Conservation (phyloP, 2,113 vertebrate species). For the Nyctibius bracteatus region DNA sequence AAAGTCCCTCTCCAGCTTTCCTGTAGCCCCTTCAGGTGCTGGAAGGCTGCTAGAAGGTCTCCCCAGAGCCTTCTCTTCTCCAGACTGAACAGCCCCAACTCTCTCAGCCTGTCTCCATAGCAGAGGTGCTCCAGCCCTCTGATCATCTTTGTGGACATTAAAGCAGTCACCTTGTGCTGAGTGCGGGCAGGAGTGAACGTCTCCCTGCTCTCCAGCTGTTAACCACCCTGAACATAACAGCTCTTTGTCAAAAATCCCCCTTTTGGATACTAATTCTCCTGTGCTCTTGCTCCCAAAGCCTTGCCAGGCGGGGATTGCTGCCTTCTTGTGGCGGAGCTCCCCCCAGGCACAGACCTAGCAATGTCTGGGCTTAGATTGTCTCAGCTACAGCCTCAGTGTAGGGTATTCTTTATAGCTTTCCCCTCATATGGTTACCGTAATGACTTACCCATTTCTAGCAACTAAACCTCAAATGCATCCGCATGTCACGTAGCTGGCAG, state of each 20-base stretch:
- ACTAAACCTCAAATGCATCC: background rate
- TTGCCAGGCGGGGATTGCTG: background rate
- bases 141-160: too few species aligned
- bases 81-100: too few species aligned
- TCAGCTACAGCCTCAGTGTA: accelerated
- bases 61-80: too few species aligned
- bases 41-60: too few species aligned
- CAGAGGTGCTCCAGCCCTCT: too few species aligned
- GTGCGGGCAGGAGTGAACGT: background rate
- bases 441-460: conserved; percentile 7
- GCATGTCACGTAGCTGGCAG: background rate
- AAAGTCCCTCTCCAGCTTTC: too few species aligned
- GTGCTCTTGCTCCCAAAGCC: background rate
- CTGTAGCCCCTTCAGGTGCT: too few species aligned
- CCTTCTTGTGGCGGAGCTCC: background rate
- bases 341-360: accelerated
- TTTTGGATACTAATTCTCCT: background rate
- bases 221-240: background rate
- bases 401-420: background rate
- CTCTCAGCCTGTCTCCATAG: too few species aligned
- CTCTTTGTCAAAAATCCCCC: background rate
- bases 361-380: background rate
- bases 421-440: background rate
- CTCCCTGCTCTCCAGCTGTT: background rate
- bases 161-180: background rate